phyloP scores from a whole-genome alignment of 2,113 vertebrate species.

The Trinectes maculatus region DNA sequence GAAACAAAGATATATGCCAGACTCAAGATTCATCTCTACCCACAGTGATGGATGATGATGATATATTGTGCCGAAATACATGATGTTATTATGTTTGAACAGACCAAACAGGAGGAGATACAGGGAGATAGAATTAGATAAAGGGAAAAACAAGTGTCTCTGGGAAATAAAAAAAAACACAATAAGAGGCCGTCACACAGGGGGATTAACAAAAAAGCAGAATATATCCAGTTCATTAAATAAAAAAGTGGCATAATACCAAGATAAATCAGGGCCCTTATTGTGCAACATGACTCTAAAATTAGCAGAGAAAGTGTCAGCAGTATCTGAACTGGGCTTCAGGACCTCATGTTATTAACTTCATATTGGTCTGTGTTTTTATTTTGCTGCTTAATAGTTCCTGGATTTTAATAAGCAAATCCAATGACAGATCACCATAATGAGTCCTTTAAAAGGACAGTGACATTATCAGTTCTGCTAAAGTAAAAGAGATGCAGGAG shows the following conservation, averaged over 20 bases:
- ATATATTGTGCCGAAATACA: conserved; percentile 28
- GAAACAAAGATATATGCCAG: conserved; percentile 14
- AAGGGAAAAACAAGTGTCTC: no score
- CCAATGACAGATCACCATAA: conserved; percentile 8
- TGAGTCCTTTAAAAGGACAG: no score
- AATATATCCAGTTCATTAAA: neutral
- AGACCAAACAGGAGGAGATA: conserved; percentile 9
- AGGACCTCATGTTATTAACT: neutral
- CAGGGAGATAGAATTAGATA: conserved; percentile 21
- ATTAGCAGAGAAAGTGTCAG: conserved; percentile 6
- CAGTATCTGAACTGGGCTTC: conserved; percentile 8
- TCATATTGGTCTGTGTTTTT: conserved; percentile 9
- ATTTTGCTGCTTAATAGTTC: neutral
- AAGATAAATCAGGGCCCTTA: neutral
- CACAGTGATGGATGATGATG: conserved; percentile 48
- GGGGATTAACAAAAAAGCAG: conserved; percentile 2
- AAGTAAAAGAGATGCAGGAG: conserved; percentile 19
- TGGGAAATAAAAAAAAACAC: neutral
- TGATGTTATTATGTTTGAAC: conserved; percentile 10
- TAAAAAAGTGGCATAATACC: neutral
- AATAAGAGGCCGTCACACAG: neutral
- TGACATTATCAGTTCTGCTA: neutral
- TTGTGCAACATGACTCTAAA: neutral
- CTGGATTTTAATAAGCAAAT: conserved; percentile 12
- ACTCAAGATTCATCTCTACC: conserved; percentile 17